Conservation (phyloP, 2,888 invertebrate species). For the Leucophenga maculata region DNA sequence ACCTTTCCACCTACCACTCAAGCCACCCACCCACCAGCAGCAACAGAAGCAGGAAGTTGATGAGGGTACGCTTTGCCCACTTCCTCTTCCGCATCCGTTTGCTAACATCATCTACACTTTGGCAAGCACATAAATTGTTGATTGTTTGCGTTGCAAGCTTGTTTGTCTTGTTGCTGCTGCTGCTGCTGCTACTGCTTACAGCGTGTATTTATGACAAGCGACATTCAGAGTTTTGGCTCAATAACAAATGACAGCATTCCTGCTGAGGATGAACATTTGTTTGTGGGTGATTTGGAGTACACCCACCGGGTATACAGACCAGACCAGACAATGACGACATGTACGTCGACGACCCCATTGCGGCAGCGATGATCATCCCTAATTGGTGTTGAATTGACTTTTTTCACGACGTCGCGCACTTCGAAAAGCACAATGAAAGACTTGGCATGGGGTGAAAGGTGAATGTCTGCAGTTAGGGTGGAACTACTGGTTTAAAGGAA, state of each 20-base stretch:
- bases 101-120: constrained; percentile 50
- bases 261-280: constrained; percentile 35
- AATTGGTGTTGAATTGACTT: constrained; percentile 73
- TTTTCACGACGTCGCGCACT: constrained; percentile 35
- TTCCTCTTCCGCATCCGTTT: not conserved
- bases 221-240: constrained; percentile 54
- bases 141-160: constrained; percentile 56
- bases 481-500: not conserved
- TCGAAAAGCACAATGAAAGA: constrained; percentile 21
- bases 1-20: constrained; percentile 21
- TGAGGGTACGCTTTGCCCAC: constrained; percentile 10
- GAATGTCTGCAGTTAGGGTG: constrained; percentile 14
- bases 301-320: constrained; percentile 18
- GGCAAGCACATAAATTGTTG: constrained; percentile 64
- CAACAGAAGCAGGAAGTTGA: constrained; percentile 29
- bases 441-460: constrained; percentile 53
- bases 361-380: constrained; percentile 69
- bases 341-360: constrained; percentile 43
- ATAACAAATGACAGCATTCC: constrained; percentile 56
- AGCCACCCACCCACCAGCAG: constrained; percentile 13
- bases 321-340: constrained; percentile 44
- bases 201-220: constrained; percentile 63
- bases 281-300: constrained; percentile 22
- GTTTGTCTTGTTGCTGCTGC: constrained; percentile 42
- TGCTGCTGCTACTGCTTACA: constrained; percentile 41